Percentiles rank a stretch among this genome's conserved stretches.
Conservation (phyloP, 2,888 invertebrate species). For the Callosobruchus maculatus region DNA sequence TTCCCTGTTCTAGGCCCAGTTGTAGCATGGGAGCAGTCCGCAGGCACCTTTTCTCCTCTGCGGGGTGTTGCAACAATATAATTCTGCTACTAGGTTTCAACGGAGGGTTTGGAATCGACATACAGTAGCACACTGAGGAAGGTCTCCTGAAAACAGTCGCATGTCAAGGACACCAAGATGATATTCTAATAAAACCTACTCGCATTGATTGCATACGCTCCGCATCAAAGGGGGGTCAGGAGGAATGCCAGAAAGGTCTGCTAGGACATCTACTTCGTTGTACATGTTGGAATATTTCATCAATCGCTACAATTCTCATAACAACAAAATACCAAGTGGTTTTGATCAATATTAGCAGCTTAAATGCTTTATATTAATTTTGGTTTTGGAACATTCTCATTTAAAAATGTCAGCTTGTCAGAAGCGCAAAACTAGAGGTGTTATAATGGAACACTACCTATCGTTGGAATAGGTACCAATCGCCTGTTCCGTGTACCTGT, state of each 20-base stretch:
- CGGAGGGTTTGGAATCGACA: constrained; percentile 69
- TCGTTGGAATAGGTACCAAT: too few species aligned
- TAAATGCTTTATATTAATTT: too few species aligned
- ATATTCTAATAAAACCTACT: constrained; percentile 54
- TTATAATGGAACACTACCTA: too few species aligned
- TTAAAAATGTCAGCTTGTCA: too few species aligned
- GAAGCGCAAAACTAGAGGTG: too few species aligned
- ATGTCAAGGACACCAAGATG: not conserved
- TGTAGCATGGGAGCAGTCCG: constrained; percentile 88
- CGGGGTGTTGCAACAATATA: constrained; percentile 87
- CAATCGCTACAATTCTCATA: too few species aligned
- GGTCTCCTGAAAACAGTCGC: constrained; percentile 65
- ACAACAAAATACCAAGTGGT: too few species aligned
- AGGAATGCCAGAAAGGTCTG: constrained; percentile 68
- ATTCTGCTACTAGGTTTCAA: constrained; percentile 68
- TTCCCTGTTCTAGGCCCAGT: constrained; percentile 67
- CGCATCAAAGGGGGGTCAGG: constrained; percentile 76
- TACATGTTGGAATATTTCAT: constrained; percentile 4
- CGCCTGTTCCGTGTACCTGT: too few species aligned
- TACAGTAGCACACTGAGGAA: constrained; percentile 85
- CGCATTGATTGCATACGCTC: constrained; percentile 67
- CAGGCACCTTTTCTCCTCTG: constrained; percentile 85
- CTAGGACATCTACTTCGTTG: constrained; percentile 55
- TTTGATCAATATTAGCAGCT: too few species aligned
- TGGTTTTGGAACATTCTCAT: too few species aligned